Evolutionary conservation across 2,888 invertebrate genomes (phyloP).

Genomic region (Pollenia labialis): DNA sequence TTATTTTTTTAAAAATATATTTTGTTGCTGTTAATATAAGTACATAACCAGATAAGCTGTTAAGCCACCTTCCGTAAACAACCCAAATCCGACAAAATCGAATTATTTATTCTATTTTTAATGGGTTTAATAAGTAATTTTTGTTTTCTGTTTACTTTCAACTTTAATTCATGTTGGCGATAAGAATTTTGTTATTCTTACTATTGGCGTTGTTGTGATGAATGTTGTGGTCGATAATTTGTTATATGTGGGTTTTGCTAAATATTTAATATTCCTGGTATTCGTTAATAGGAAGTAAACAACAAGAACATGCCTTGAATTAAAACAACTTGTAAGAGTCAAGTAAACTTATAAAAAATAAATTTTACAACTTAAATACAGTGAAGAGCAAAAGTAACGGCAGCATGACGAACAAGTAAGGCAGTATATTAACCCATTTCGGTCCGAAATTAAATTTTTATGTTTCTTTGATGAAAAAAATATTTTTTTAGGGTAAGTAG

Average conservation of each 20-base stretch:
- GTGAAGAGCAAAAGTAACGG: neutral
- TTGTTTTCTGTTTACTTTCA: slow-evolving; percentile 35
- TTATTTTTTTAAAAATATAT: no score
- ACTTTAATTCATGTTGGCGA: slow-evolving; percentile 17
- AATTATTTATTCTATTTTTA: neutral
- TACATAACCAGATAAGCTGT: no score
- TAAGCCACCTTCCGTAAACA: no score
- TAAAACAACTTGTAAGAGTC: slow-evolving; percentile 20
- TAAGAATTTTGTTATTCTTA: slow-evolving; percentile 12
- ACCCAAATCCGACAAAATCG: neutral
- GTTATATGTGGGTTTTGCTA: slow-evolving; percentile 32
- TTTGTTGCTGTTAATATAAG: no score
- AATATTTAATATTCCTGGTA: slow-evolving; percentile 54
- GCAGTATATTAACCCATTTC: no score
- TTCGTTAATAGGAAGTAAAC: slow-evolving; percentile 41
- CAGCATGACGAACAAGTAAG: no score
- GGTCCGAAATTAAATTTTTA: no score
- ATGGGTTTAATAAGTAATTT: slow-evolving; percentile 46
- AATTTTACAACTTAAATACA: neutral
- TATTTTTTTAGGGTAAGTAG: no score
- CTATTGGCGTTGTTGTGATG: neutral
- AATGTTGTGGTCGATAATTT: slow-evolving; percentile 5
- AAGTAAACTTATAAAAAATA: slow-evolving; percentile 7
- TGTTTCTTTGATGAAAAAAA: no score
- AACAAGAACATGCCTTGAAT: slow-evolving; percentile 18